These are phyloP conservation scores for Hemicentrotus pulcherrimus DNA, from an alignment of 35 echinoderm and acorn worm genomes.

Conservation along the genomic window DNA sequence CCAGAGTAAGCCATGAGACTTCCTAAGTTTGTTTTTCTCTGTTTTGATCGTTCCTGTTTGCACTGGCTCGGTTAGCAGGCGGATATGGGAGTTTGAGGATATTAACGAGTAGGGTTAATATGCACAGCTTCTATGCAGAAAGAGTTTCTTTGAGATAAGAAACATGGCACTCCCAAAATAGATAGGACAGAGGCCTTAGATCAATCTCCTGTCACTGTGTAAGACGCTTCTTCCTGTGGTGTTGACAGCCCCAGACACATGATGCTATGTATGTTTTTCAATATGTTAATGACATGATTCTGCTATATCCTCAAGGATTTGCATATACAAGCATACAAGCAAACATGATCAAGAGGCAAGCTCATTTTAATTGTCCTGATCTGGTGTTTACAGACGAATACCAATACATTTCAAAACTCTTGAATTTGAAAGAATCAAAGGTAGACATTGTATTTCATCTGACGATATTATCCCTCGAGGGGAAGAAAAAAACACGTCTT, in stretches of 20 bases:
- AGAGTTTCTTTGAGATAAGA: background rate
- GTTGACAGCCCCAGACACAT: background rate
- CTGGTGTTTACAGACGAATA: background rate
- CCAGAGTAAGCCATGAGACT: background rate
- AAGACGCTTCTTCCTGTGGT: background rate
- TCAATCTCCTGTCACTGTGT: background rate
- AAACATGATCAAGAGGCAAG: background rate
- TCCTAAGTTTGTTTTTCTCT: background rate
- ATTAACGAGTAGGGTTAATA: background rate
- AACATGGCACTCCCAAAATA: background rate
- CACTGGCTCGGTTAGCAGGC: background rate
- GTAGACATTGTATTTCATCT: background rate
- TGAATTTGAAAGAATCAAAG: background rate
- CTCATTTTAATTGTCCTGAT: background rate
- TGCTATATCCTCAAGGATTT: background rate
- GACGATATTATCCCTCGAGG: background rate
- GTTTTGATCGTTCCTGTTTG: background rate
- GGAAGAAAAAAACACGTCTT: background rate
- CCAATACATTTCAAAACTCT: background rate
- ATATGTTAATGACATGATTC: slow-evolving; percentile 5
- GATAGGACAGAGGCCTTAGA: background rate
- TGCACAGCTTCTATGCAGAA: background rate
- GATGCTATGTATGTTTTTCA: background rate
- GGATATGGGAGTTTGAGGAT: background rate
- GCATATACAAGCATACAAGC: background rate